Percentiles rank a stretch among this genome's conserved stretches.
Evolutionary conservation across 2,113 vertebrate genomes (phyloP).

Genomic region (Leucosticte australis): DNA sequence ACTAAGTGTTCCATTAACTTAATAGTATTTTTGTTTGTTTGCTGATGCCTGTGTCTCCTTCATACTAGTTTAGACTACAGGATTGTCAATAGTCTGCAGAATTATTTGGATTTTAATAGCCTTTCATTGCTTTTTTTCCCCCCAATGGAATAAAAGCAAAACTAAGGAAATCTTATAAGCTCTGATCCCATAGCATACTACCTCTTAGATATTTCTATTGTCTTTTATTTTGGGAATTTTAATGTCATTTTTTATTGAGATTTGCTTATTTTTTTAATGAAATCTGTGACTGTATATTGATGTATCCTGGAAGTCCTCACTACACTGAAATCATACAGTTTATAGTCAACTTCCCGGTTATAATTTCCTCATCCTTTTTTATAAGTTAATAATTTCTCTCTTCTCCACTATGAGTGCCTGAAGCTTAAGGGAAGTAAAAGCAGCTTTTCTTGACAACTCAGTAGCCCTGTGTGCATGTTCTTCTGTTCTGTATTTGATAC

Average conservation of each 20-base stretch:
- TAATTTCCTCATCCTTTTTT: not conserved
- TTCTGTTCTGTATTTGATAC: slow-evolving; percentile 4
- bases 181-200: not conserved
- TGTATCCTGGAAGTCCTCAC: not conserved
- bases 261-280: not conserved
- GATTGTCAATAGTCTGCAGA: not conserved
- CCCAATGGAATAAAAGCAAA: not conserved
- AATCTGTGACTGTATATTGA: not conserved
- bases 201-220: not conserved
- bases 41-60: not conserved
- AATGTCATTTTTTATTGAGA: not conserved
- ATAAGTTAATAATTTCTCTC: not conserved
- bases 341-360: not conserved
- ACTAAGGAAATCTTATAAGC: not conserved
- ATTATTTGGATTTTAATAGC: not conserved
- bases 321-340: not conserved
- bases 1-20: not conserved
- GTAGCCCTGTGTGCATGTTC: not conserved
- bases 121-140: not conserved
- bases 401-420: not conserved
- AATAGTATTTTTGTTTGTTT: not conserved
- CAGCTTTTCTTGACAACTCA: not conserved
- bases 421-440: not conserved
- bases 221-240: not conserved
- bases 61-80: not conserved